Percentiles rank a stretch among this genome's conserved stretches.
These are phyloP conservation scores for Phengaris alcon DNA, from an alignment of 2,888 invertebrate genomes.

Conservation along the genomic window DNA sequence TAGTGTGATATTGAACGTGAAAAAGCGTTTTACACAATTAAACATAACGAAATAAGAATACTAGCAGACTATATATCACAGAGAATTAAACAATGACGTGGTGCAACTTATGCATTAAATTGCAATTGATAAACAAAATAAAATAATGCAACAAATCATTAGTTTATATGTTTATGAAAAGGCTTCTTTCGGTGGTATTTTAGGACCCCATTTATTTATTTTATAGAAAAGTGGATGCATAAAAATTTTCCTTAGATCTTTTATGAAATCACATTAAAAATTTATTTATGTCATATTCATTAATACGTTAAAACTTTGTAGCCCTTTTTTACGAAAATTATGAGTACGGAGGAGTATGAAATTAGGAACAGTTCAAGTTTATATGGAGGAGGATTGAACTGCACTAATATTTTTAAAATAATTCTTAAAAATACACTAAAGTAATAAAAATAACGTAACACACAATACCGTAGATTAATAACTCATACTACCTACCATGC, in stretches of 20 bases:
- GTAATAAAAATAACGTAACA: too few relatives aligned
- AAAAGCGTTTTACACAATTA: not conserved
- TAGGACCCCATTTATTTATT: not conserved
- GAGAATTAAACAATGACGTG: not conserved
- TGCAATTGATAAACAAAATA: constrained; percentile 8
- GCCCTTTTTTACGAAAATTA: too few relatives aligned
- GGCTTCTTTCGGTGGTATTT: not conserved
- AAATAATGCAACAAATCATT: not conserved
- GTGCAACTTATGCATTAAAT: not conserved
- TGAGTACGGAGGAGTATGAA: too few relatives aligned
- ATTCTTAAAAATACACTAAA: too few relatives aligned
- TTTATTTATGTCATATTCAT: not conserved
- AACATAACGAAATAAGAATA: not conserved
- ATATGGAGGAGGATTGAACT: too few relatives aligned
- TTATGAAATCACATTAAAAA: not conserved
- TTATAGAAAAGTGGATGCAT: not conserved
- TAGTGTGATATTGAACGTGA: not conserved
- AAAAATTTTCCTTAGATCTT: not conserved
- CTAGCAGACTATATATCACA: not conserved
- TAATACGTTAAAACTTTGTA: too few relatives aligned
- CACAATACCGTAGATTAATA: too few relatives aligned
- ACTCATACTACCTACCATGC: too few relatives aligned
- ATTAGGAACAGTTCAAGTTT: too few relatives aligned
- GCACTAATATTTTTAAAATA: too few relatives aligned
- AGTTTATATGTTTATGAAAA: not conserved